These are phyloP conservation scores for Gobio gobio DNA, from an alignment of 2,113 vertebrate genomes.

Conservation along the genomic window DNA sequence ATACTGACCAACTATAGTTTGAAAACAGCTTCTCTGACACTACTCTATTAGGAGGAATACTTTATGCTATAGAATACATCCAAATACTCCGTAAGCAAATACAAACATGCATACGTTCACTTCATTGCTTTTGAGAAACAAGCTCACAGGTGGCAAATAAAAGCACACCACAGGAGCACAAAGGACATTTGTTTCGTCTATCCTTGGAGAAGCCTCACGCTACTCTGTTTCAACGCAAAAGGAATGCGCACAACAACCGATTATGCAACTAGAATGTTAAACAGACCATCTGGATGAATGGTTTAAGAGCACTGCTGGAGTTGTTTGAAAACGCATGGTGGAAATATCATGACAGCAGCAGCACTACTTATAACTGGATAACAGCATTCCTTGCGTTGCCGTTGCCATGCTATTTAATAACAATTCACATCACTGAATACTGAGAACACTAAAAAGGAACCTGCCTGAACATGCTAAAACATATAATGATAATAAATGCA, in stretches of 20 bases:
- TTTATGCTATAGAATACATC: neutral
- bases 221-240: slow-evolving; percentile 11
- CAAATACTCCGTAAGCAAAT: neutral
- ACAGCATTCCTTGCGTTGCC: neutral
- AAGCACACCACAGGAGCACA: slow-evolving; percentile 12
- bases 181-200: slow-evolving; percentile 28
- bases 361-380: neutral
- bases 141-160: slow-evolving; percentile 7
- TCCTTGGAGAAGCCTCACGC: slow-evolving; percentile 17
- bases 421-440: slow-evolving; percentile 1
- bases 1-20: neutral
- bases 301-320: neutral
- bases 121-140: slow-evolving; percentile 2
- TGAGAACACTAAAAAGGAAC: neutral
- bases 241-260: neutral
- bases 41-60: neutral
- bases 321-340: neutral
- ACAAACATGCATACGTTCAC: neutral
- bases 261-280: neutral
- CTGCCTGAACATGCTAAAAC: slow-evolving; percentile 30
- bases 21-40: neutral
- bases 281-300: neutral
- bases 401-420: slow-evolving; percentile 1
- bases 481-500: slow-evolving; percentile 73
- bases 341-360: slow-evolving; percentile 2